Base-by-base conservation (phyloP, 1,140 invertebrate genomes). In the Rhizoglyphus robini region DNA sequence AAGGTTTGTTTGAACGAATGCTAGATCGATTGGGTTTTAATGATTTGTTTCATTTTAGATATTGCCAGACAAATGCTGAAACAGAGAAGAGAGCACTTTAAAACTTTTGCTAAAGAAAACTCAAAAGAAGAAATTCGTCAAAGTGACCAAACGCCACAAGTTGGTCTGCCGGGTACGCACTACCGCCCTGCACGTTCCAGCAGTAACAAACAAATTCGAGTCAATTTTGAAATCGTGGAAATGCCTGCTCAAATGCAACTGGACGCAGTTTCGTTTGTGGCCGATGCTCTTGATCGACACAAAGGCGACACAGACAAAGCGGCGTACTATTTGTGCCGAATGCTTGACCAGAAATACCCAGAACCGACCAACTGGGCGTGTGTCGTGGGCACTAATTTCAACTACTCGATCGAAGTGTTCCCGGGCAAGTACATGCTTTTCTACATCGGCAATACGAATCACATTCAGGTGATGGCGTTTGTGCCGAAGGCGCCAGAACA, bases 171-270 rank as follows among this genome's bases (percentile, higher is more conserved):
- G n/a, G n/a, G n/a, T n/a, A n/a, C n/a, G n/a, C n/a, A n/a, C n/a
- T n/a, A n/a, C n/a, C n/a, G n/a, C n/a, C n/a, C n/a, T n/a, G n/a
- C n/a, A n/a, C n/a, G n/a, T n/a, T n/a, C n/a, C n/a, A n/a, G n/a
- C n/a, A n/a, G n/a, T n/a, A n/a, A n/a, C n/a, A n/a, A 27, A 51
- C 48, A 51, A 27, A 29, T 64, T 30, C 25, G 46, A 8, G 38
- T 30, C 4, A 64, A 64, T 36, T 64, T 64, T 51, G 41, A 64
- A 34, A 51, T 64, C n/a, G 47, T 64, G 11, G 63, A 64, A 57
- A 64, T 64, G 63, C 63, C 63, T 1, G 63, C 41, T 36, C 63
- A 64, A 27, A 64, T 64, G 63, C 63, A 64, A 38, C 27, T 48
- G 63, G 63, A 64, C 29, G 63, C 63, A 3, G 30, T 64, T 34